Percentiles rank a stretch among this genome's conserved stretches.
Conservation (phyloP, 2,888 invertebrate genomes). For the Bugula neritina region DNA sequence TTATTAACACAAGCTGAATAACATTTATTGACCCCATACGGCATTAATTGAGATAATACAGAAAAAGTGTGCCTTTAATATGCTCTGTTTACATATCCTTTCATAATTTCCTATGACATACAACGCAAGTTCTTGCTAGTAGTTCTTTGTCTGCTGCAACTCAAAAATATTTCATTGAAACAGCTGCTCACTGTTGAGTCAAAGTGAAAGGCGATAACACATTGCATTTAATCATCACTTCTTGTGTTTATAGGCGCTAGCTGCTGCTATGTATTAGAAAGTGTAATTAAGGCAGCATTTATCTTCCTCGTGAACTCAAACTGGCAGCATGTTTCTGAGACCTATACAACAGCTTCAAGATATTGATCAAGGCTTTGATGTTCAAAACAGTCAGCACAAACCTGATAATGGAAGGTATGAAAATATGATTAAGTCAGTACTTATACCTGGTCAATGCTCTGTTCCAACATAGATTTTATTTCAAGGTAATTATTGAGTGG, state of each 20-base stretch:
- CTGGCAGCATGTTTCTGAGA: background rate
- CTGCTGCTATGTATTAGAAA: too few relatives aligned
- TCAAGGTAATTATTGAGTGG: background rate
- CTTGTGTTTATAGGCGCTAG: too few relatives aligned
- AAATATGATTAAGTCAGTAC: background rate
- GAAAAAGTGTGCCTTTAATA: background rate
- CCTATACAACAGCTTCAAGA: background rate
- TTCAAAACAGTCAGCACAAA: background rate
- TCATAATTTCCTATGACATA: background rate
- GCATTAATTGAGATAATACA: constrained; percentile 17
- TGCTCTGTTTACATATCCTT: background rate
- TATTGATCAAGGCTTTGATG: background rate
- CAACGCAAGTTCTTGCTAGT: background rate
- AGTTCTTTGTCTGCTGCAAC: background rate
- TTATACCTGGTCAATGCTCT: background rate
- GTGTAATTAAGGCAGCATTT: too few relatives aligned
- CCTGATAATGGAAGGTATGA: background rate
- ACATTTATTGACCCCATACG: constrained; percentile 2
- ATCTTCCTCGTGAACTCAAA: too few relatives aligned
- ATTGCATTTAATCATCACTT: background rate
- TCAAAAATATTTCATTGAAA: background rate
- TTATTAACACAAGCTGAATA: background rate
- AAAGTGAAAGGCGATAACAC: background rate
- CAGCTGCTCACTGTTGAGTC: background rate
- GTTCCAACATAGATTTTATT: background rate